These are phyloP conservation scores for Cydia amplana DNA, from an alignment of 1,140 invertebrate species.

Conservation along the genomic window DNA sequence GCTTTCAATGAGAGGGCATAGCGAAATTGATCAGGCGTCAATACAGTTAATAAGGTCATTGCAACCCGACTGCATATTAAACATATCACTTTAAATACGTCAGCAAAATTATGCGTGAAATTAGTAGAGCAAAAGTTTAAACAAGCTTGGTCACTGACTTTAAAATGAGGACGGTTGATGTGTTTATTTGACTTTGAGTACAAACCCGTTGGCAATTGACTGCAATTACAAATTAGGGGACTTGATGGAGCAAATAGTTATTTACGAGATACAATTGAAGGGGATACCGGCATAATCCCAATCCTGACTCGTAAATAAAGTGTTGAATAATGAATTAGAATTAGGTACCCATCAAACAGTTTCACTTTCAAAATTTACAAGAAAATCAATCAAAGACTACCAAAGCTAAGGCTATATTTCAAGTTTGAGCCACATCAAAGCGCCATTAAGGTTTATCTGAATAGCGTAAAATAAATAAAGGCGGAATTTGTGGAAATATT, in stretches of 20 bases:
- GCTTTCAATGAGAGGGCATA: constrained; percentile 4
- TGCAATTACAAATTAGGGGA: constrained; percentile 15
- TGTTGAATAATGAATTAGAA: too few relatives aligned
- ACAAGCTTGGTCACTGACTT: constrained; percentile 4
- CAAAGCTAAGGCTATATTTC: constrained; percentile 63
- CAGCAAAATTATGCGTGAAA: constrained; percentile 25
- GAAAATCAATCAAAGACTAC: constrained; percentile 71
- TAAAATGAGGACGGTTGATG: constrained; percentile 1
- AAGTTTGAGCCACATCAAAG: constrained; percentile 71
- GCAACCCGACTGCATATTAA: constrained; percentile 10
- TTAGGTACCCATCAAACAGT: neutral
- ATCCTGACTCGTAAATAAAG: neutral
- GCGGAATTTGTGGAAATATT: constrained; percentile 71
- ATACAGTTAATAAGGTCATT: constrained; percentile 15
- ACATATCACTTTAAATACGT: constrained; percentile 16
- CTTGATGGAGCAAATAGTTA: constrained; percentile 4
- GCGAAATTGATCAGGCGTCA: constrained; percentile 15
- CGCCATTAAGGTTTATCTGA: constrained; percentile 74
- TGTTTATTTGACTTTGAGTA: constrained; percentile 21
- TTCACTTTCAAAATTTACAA: constrained; percentile 51
- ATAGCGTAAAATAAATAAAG: constrained; percentile 75
- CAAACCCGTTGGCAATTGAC: neutral
- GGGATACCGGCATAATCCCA: neutral
- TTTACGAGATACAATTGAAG: constrained; percentile 14
- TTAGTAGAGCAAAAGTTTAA: constrained; percentile 12